Conservation (phyloP, 35 echinoderm and acorn worm species). For the Lytechinus variegatus region DNA sequence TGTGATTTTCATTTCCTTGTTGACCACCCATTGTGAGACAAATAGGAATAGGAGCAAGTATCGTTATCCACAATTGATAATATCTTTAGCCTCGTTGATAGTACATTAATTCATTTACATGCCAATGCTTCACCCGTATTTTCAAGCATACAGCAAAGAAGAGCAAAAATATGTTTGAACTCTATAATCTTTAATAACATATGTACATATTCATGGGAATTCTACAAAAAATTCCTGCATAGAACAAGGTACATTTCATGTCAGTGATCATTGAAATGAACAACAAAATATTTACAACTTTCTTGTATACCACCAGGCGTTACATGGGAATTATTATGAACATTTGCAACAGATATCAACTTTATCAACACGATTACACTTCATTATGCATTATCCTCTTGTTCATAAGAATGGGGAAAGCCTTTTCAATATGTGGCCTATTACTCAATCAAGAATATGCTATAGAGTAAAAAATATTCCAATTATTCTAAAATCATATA, state of each 20-base stretch:
- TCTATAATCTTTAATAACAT: neutral
- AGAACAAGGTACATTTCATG: conserved; percentile 20
- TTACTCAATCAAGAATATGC: neutral
- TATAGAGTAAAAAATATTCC: no score
- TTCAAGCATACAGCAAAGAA: conserved; percentile 28
- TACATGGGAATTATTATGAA: neutral
- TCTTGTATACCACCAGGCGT: neutral
- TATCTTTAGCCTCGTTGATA: neutral
- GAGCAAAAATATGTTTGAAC: conserved; percentile 19
- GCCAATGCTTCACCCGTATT: conserved; percentile 27
- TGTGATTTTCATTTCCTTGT: no score
- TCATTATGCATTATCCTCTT: neutral
- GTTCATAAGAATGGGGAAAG: neutral
- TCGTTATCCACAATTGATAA: no score
- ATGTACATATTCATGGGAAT: conserved; percentile 38
- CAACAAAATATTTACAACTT: conserved; percentile 3
- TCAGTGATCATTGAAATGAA: neutral
- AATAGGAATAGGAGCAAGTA: no score
- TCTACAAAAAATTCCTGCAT: conserved; percentile 30
- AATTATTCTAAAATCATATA: neutral
- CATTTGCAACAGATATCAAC: neutral
- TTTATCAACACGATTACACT: neutral
- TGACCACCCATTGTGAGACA: no score
- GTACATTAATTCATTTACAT: neutral
- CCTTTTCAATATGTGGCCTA: neutral